Conservation (phyloP, 2,888 invertebrate species). For the Oxyteleia sp. region DNA sequence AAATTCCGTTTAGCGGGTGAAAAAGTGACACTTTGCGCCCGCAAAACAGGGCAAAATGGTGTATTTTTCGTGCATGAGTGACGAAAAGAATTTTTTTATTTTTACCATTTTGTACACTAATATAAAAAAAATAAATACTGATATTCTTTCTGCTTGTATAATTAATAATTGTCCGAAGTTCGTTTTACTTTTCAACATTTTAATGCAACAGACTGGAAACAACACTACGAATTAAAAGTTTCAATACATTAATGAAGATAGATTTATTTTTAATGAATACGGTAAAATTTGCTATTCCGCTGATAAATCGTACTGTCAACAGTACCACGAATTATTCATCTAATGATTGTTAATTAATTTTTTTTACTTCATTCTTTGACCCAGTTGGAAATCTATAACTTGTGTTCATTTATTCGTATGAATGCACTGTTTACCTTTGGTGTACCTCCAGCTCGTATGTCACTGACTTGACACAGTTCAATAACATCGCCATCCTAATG, state of each 20-base stretch:
- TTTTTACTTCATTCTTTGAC: conserved; percentile 23
- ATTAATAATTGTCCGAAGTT: neutral
- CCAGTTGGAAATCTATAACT: conserved; percentile 27
- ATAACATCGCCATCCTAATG: conserved; percentile 98
- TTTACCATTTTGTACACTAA: no score
- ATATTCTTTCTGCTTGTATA: neutral
- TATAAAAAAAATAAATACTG: no score
- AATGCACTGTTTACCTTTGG: conserved; percentile 92
- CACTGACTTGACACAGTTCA: conserved; percentile 99
- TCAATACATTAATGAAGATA: conserved; percentile 1
- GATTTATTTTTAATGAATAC: conserved; percentile 21
- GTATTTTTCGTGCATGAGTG: no score
- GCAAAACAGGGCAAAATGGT: no score
- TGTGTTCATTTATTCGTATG: conserved; percentile 57
- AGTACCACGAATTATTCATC: conserved; percentile 21
- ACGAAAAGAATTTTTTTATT: no score
- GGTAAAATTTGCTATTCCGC: neutral
- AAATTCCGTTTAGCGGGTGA: no score
- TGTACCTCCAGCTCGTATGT: conserved; percentile 96
- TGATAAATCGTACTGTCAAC: conserved; percentile 27
- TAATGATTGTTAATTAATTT: conserved; percentile 14
- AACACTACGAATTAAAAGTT: neutral
- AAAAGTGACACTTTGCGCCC: no score
- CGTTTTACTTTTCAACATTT: conserved; percentile 12
- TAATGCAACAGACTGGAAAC: neutral